Evolutionary conservation across 2,888 invertebrate species (phyloP).

Genomic region (Orthosia cruda): DNA sequence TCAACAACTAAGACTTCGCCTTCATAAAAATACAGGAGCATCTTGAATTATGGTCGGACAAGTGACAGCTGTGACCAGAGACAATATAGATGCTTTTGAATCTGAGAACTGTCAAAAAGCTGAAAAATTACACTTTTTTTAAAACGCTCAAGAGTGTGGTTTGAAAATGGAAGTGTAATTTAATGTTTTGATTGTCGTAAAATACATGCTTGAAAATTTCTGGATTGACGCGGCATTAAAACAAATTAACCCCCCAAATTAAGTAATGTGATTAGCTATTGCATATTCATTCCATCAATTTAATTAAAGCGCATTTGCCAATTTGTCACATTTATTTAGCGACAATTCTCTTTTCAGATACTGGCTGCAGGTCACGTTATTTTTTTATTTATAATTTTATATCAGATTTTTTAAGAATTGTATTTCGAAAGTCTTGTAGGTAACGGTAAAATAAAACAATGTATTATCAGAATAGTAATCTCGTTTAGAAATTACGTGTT

Average conservation of each 20-base stretch:
- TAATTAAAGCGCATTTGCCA: too few species aligned
- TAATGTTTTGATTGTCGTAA: neutral
- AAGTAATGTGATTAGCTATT: too few species aligned
- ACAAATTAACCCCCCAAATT: neutral
- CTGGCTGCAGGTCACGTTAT: too few species aligned
- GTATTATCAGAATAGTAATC: neutral
- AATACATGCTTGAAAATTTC: neutral
- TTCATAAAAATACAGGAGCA: constrained; percentile 48
- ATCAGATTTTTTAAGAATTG: too few species aligned
- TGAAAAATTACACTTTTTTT: constrained; percentile 19
- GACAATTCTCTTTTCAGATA: too few species aligned
- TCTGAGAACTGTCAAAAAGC: constrained; percentile 25
- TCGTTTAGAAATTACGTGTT: neutral
- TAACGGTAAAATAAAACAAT: neutral
- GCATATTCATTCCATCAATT: too few species aligned
- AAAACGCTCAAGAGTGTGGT: constrained; percentile 6
- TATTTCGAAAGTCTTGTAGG: neutral
- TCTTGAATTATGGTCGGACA: constrained; percentile 32
- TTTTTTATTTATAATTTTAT: too few species aligned
- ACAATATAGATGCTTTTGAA: constrained; percentile 17
- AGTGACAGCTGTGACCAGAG: constrained; percentile 13
- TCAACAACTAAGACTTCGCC: constrained; percentile 32
- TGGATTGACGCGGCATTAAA: neutral
- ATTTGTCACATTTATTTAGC: too few species aligned
- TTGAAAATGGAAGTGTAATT: neutral